Conservation (phyloP, 2,797 vertebrate species). For the Microcaecilia unicolor region DNA sequence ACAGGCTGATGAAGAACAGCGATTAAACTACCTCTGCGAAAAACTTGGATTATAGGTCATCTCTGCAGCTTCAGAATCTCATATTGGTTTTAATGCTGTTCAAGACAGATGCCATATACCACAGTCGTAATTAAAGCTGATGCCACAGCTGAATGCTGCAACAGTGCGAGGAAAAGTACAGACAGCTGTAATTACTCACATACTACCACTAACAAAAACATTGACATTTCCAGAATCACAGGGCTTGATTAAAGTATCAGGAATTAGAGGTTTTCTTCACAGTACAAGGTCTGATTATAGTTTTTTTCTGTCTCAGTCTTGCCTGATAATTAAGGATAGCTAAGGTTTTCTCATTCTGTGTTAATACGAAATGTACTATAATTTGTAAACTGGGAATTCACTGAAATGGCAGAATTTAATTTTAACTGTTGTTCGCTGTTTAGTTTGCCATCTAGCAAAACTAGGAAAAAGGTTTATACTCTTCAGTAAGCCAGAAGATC, state of each 20-base stretch:
- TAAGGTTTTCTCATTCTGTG: not conserved
- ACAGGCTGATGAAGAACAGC: not conserved
- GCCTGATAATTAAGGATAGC: not conserved
- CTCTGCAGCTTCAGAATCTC: conserved; percentile 1
- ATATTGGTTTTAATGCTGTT: not conserved
- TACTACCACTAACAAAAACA: too few species aligned
- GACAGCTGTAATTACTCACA: not conserved
- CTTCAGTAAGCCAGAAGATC: too few species aligned
- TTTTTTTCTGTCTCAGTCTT: too few species aligned
- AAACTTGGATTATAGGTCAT: conserved; percentile 7
- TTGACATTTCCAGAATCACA: too few species aligned
- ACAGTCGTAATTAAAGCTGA: not conserved
- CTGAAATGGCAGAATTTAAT: not conserved
- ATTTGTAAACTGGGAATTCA: not conserved
- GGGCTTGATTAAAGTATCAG: too few species aligned
- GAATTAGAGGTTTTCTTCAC: too few species aligned
- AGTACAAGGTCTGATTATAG: too few species aligned
- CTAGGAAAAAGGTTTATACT: too few species aligned
- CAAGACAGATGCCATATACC: not conserved
- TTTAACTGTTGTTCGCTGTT: not conserved
- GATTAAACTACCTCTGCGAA: conserved; percentile 3
- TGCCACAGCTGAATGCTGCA: not conserved
- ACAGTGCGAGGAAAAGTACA: not conserved
- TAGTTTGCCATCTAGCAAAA: too few species aligned
- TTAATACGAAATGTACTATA: not conserved